Percentiles rank a stretch among this genome's conserved stretches.
Conservation (phyloP, 1,140 invertebrate genomes). For the Trichomalopsis sarcophagae region DNA sequence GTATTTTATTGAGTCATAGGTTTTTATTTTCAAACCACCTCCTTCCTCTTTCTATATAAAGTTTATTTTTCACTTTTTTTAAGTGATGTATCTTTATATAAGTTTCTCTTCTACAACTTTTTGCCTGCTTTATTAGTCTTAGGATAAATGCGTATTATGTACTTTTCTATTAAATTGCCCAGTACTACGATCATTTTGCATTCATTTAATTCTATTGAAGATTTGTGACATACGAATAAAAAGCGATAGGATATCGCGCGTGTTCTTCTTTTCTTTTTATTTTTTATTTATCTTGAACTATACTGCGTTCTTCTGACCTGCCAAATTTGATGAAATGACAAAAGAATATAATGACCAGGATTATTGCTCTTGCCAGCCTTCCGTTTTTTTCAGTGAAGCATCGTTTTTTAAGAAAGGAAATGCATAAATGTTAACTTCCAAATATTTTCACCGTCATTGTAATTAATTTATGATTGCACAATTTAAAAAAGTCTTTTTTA, state of each 20-base stretch:
- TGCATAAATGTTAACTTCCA: slow-evolving; percentile 13
- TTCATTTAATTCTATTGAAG: slow-evolving; percentile 1
- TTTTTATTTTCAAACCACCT: slow-evolving; percentile 47
- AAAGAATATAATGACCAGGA: slow-evolving; percentile 40
- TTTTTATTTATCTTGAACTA: slow-evolving; percentile 4
- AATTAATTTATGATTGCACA: slow-evolving; percentile 8
- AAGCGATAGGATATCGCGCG: slow-evolving; percentile 18
- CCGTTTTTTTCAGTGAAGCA: not conserved
- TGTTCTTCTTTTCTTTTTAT: not conserved
- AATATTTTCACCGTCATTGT: slow-evolving; percentile 13
- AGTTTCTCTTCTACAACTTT: slow-evolving; percentile 19
- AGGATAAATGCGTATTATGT: slow-evolving; percentile 41
- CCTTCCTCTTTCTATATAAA: slow-evolving; percentile 46
- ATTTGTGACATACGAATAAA: not conserved
- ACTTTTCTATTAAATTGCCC: slow-evolving; percentile 40
- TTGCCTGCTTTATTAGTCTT: slow-evolving; percentile 13
- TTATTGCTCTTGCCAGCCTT: slow-evolving; percentile 42
- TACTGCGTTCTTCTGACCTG: slow-evolving; percentile 39
- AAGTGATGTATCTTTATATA: slow-evolving; percentile 27
- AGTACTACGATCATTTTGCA: slow-evolving; percentile 19
- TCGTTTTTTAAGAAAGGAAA: slow-evolving; percentile 44
- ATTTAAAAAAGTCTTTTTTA: not conserved
- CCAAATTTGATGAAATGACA: slow-evolving; percentile 47
- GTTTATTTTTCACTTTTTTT: slow-evolving; percentile 45
- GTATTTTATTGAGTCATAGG: slow-evolving; percentile 51